Evolutionary conservation across 2,888 invertebrate genomes (phyloP), one percentile per base, ranked within the genome.

Genomic region (Synergus japonicus): DNA sequence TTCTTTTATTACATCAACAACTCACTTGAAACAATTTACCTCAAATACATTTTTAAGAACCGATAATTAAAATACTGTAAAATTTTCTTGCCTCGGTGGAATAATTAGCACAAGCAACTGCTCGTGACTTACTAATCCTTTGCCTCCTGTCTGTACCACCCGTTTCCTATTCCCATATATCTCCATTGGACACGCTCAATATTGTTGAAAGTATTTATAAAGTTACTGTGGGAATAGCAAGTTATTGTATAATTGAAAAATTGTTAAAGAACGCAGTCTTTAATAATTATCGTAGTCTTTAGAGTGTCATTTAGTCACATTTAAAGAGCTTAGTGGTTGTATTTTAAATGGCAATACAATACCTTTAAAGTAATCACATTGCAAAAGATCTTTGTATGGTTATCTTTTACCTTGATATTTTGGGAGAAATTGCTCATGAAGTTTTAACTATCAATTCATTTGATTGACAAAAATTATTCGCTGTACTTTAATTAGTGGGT

Each of bases 151-250:
- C 5, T 29, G 49, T 49, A 69, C 49, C 73, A 73, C 54, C 37
- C 73, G 41, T 73, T 73, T 49, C 73, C 49, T 73, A 54, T 54
- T 73, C 69, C 29, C 29, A 49, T 73, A 73, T 73, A 37, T 73
- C 49, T 69, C 15, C 49, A 37, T 73, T 69, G 2, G 49, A 41
- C n/a, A 41, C 43, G 41, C 43, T 65, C n/a, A 73, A 73, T 73
- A 73, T 46, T 46, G 54, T 54, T 49, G 37, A 73, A 54, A 54
- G 54, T 73, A 54, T 37, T 73, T 37, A 54, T 73, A 37, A 73
- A 73, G 1, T 49, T 37, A 41, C n/a, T 73, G n/a, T 54, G 73
- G 54, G 54, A 73, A 73, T 37, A 29, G 29, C 9, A 73, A 73
- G 29, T 73, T 54, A 73, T 37, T 69, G 29, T 29, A 49, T 29